phyloP scores from a whole-genome alignment of 2,797 vertebrate species.

The Jordanella pulchra region DNA sequence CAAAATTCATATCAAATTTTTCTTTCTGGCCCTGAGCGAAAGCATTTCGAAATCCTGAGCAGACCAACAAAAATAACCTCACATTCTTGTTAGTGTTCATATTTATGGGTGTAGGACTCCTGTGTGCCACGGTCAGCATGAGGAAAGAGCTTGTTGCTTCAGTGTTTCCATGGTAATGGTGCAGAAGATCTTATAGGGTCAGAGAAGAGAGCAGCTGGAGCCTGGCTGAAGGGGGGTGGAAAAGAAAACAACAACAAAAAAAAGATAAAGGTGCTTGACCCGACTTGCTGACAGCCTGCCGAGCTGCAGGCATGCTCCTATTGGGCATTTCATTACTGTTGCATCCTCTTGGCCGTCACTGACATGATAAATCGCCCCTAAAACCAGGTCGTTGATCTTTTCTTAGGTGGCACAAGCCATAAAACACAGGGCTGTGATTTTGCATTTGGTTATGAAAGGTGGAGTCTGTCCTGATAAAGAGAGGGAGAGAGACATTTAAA shows the following conservation, averaged over 20 bases:
- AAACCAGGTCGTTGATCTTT: constrained; percentile 61
- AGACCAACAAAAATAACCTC: constrained; percentile 48
- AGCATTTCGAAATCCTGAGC: constrained; percentile 37
- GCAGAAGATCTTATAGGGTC: constrained; percentile 83
- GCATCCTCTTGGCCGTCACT: constrained; percentile 36
- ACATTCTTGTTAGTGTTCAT: constrained; percentile 21
- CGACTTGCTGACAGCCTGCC: constrained; percentile 9
- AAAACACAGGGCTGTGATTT: constrained; percentile 45
- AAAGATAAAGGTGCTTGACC: constrained; percentile 37
- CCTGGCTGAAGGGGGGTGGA: constrained; percentile 28
- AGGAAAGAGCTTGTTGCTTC: constrained; percentile 73
- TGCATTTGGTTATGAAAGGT: constrained; percentile 53
- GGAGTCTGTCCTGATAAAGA: constrained; percentile 53
- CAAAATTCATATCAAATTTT: constrained; percentile 21
- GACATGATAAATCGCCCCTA: constrained; percentile 65
- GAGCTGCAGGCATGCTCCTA: constrained; percentile 30
- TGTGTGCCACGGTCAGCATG: constrained; percentile 68
- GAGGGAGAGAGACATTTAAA: constrained; percentile 57
- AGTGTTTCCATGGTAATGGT: constrained; percentile 88
- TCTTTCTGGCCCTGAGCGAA: constrained; percentile 21
- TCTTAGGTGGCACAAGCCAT: constrained; percentile 53
- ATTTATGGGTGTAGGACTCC: constrained; percentile 40
- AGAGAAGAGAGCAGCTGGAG: constrained; percentile 60
- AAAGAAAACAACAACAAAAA: constrained; percentile 38
- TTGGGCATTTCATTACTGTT: constrained; percentile 62